phyloP scores from a whole-genome alignment of 2,888 invertebrate genomes.

The Clusia tigrina region DNA sequence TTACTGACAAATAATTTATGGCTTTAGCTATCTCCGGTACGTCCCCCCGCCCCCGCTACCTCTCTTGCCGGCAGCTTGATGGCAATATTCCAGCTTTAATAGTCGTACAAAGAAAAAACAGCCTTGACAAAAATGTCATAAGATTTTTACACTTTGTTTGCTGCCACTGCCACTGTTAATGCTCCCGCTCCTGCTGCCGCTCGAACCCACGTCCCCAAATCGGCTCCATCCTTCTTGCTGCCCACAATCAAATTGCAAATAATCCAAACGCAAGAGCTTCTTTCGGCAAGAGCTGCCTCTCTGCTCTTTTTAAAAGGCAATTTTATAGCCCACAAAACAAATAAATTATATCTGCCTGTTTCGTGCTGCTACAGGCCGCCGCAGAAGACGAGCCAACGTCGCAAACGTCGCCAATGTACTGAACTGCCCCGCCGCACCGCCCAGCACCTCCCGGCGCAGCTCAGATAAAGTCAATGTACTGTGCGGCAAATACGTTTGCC shows the following conservation, averaged over 20 bases:
- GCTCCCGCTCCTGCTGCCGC: background rate
- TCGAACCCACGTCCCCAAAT: background rate
- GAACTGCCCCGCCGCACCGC: background rate
- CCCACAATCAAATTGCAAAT: background rate
- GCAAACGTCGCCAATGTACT: background rate
- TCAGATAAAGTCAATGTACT: constrained; percentile 4
- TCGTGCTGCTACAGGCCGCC: background rate
- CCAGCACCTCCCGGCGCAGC: background rate
- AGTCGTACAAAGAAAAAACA: background rate
- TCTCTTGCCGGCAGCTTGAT: background rate
- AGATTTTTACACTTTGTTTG: constrained; percentile 9
- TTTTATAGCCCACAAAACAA: constrained; percentile 34
- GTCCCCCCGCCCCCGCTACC: background rate
- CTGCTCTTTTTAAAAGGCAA: constrained; percentile 14
- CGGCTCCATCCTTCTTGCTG: background rate
- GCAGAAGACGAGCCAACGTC: background rate
- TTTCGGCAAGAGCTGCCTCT: constrained; percentile 1
- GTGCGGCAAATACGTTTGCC: constrained; percentile 4
- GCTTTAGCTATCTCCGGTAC: background rate
- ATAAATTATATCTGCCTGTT: constrained; percentile 32
- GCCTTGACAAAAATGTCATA: constrained; percentile 12
- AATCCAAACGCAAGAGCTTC: background rate
- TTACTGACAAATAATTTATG: constrained; percentile 31
- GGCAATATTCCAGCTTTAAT: background rate
- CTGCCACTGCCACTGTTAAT: background rate